phyloP scores from a whole-genome alignment of 2,888 invertebrate species.

The Drosophila pseudotakahashii region DNA sequence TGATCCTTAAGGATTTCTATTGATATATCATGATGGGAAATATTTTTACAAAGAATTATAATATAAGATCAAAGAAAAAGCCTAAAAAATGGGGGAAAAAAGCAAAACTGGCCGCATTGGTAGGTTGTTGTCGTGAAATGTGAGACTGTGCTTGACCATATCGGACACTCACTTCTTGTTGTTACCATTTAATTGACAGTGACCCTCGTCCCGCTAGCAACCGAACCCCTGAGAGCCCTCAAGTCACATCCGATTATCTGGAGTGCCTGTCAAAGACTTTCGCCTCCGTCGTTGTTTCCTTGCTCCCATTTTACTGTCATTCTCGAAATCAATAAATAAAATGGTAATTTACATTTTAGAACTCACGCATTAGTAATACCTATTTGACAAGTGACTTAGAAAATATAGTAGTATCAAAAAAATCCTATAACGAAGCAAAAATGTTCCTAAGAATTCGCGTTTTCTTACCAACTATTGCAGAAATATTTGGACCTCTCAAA shows the following conservation, averaged over 20 bases:
- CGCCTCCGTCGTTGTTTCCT: background rate
- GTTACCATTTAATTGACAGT: constrained; percentile 53
- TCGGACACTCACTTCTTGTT: constrained; percentile 47
- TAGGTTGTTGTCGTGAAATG: constrained; percentile 26
- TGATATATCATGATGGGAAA: no score
- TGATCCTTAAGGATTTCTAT: no score
- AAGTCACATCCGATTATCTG: constrained; percentile 39
- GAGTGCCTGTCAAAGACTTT: constrained; percentile 37
- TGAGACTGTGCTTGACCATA: constrained; percentile 54
- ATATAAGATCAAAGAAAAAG: background rate
- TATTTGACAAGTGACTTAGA: constrained; percentile 6
- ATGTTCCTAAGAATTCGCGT: no score
- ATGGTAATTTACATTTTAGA: constrained; percentile 64
- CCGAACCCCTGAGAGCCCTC: constrained; percentile 13
- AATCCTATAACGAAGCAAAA: background rate
- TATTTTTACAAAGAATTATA: no score
- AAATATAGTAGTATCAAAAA: background rate
- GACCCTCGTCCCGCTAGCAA: background rate
- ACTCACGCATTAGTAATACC: constrained; percentile 3
- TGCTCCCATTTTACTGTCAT: constrained; percentile 7
- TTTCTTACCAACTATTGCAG: background rate
- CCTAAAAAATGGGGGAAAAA: background rate
- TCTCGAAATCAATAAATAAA: constrained; percentile 59
- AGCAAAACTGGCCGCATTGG: constrained; percentile 1
- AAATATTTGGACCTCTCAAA: background rate